Conservation (phyloP, 2,113 vertebrate genomes). For the western clawed frog (Xenopus tropicalis) region UCB_Xtro_10.0 CM004450.2:46734001-46734500, state of each 20-base stretch:
- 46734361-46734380: constrained; percentile 95
- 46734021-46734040: too few species aligned
- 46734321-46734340: constrained; percentile 90
- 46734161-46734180: too few species aligned
- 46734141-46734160: too few species aligned
- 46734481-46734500: background rate
- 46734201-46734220: too few species aligned
- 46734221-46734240: too few species aligned
- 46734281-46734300: constrained; percentile 90
- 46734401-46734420: constrained; percentile 99
- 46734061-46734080: too few species aligned
- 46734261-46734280: constrained; percentile 99
- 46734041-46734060: too few species aligned
- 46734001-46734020: too few species aligned
- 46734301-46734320: constrained; percentile 94
- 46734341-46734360: constrained; percentile 92
- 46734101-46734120: too few species aligned
- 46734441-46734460: constrained; percentile 95
- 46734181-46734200: too few species aligned
- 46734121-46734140: too few species aligned
- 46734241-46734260: background rate
- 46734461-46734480: background rate
- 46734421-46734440: constrained; percentile 98
- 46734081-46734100: too few species aligned
- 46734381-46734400: constrained; percentile 98